A percentile compares a stretch with the other conserved stretches of the same genome.
Evolutionary conservation across 2,888 invertebrate species (phyloP).

Genomic region (Lottia scabra): DNA sequence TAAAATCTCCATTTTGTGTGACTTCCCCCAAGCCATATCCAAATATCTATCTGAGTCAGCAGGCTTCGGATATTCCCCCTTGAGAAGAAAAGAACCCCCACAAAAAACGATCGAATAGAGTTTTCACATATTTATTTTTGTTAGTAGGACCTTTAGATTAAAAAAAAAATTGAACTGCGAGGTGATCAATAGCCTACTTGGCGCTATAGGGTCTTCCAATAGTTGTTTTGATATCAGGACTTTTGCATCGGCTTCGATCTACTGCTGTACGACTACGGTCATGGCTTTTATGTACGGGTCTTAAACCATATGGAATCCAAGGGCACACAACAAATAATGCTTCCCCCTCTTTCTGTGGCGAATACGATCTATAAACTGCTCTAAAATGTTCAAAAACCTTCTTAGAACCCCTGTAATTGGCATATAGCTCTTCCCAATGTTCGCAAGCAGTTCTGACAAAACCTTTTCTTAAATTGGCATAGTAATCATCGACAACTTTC

Average conservation of each 20-base stretch:
- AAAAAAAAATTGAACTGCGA: no score
- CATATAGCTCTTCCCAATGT: slow-evolving; percentile 50
- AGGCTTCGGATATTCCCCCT: no score
- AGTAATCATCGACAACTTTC: slow-evolving; percentile 39
- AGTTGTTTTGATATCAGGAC: not conserved
- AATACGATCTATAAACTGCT: slow-evolving; percentile 48
- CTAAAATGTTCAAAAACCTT: slow-evolving; percentile 47
- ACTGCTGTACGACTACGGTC: not conserved
- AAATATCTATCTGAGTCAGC: no score
- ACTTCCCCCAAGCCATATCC: no score
- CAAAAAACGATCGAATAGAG: no score
- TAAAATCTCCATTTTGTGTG: no score
- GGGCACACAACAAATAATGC: slow-evolving; percentile 56
- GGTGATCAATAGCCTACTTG: not conserved
- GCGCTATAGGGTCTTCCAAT: not conserved
- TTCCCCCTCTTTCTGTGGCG: slow-evolving; percentile 50
- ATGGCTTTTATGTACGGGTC: slow-evolving; percentile 17
- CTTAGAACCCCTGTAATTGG: slow-evolving; percentile 39
- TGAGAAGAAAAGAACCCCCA: no score
- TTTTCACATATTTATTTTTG: no score
- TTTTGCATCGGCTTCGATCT: not conserved
- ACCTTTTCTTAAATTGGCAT: slow-evolving; percentile 41
- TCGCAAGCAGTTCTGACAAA: slow-evolving; percentile 42
- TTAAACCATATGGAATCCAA: slow-evolving; percentile 51
- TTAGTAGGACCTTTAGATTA: no score